phyloP scores from a whole-genome alignment of 2,113 vertebrate species.

The Paracanthobrama guichenoti region DNA sequence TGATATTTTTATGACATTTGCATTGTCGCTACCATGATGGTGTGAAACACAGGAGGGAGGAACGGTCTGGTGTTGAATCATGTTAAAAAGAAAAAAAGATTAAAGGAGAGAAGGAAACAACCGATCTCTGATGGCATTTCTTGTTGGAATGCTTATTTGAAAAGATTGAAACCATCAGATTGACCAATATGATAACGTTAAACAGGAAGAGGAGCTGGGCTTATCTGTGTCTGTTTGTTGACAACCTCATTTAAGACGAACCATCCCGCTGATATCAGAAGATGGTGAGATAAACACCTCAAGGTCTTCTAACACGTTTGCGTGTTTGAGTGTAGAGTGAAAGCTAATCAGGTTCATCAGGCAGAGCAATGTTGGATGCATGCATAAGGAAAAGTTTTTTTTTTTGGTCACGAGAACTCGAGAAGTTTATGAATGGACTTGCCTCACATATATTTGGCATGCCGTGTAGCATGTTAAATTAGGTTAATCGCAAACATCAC shows the following conservation, averaged over 20 bases:
- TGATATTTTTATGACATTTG: neutral
- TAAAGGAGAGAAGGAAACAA: slow-evolving; percentile 12
- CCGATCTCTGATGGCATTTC: slow-evolving; percentile 55
- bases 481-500: no score
- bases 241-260: slow-evolving; percentile 34
- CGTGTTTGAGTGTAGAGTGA: neutral
- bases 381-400: neutral
- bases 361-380: neutral
- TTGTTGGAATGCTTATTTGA: slow-evolving; percentile 9
- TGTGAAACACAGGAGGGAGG: slow-evolving; percentile 4
- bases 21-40: neutral
- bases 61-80: neutral
- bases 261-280: slow-evolving; percentile 28
- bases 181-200: slow-evolving; percentile 50
- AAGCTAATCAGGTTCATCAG: slow-evolving; percentile 13
- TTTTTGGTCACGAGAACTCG: neutral
- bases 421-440: neutral
- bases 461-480: neutral
- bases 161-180: slow-evolving; percentile 49
- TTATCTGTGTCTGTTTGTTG: slow-evolving; percentile 52
- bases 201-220: slow-evolving; percentile 53
- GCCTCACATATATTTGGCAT: neutral
- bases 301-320: slow-evolving; percentile 19
- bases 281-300: slow-evolving; percentile 40
- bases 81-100: slow-evolving; percentile 27